Conservation (phyloP, 2,888 invertebrate species). For the Agriopis leucophaearia region DNA sequence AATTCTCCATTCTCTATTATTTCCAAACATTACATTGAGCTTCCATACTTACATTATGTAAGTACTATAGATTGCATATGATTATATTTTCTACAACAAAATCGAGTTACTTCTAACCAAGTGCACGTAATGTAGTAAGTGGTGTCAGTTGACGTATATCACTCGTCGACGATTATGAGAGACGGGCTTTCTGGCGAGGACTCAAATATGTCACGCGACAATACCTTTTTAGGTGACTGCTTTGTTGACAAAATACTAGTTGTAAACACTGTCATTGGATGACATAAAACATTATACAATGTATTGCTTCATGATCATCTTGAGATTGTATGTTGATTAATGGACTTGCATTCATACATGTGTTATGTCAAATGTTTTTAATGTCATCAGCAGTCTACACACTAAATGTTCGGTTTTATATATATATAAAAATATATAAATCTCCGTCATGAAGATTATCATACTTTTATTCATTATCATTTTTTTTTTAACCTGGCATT, state of each 20-base stretch:
- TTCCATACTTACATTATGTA: background rate
- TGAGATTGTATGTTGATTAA: conserved; percentile 10
- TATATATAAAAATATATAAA: too few relatives aligned
- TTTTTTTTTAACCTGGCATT: background rate
- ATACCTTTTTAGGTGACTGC: conserved; percentile 51
- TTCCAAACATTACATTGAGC: background rate
- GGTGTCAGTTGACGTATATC: conserved; percentile 51
- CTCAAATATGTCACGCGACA: conserved; percentile 67
- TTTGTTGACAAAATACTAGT: conserved; percentile 41
- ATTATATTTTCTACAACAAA: background rate
- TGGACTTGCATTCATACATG: conserved; percentile 6
- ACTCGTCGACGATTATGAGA: conserved; percentile 53
- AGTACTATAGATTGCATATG: background rate
- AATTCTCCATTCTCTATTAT: too few relatives aligned
- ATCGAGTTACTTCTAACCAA: background rate
- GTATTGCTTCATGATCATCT: conserved; percentile 1
- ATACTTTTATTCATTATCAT: background rate
- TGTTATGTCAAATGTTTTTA: background rate
- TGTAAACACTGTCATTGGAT: conserved; percentile 24
- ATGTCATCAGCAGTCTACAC: background rate
- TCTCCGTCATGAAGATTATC: background rate
- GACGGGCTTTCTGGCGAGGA: conserved; percentile 58
- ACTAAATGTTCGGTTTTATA: background rate
- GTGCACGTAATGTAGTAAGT: conserved; percentile 14
- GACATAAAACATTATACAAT: conserved; percentile 10